These are phyloP conservation scores for Atopsyche davidsoni DNA, from an alignment of 1,140 invertebrate species.

Conservation along the genomic window DNA sequence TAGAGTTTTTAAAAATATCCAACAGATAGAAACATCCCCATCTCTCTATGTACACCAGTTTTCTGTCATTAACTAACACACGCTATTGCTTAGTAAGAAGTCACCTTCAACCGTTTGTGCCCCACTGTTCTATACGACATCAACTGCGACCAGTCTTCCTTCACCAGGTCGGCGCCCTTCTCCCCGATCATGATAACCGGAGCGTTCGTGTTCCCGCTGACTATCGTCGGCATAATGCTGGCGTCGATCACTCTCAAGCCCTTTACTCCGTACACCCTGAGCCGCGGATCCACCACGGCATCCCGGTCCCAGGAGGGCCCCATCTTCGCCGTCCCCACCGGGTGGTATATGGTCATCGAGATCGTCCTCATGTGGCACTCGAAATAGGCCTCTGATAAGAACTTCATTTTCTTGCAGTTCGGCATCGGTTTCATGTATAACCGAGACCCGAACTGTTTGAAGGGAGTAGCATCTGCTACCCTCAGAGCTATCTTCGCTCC, in stretches of 20 bases:
- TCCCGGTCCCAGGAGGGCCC: conserved; percentile 65
- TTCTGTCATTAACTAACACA: no score
- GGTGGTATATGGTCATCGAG: conserved; percentile 83
- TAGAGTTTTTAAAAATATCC: no score
- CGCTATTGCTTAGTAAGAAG: no score
- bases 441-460: conserved; percentile 73
- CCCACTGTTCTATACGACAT: conserved; percentile 9
- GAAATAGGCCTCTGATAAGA: conserved; percentile 73
- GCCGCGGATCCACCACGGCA: conserved; percentile 74
- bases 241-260: conserved; percentile 80
- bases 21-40: no score
- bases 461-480: conserved; percentile 67
- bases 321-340: conserved; percentile 79
- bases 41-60: no score
- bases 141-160: conserved; percentile 58
- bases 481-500: conserved; percentile 70
- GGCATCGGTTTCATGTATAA: conserved; percentile 67
- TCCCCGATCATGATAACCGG: conserved; percentile 83
- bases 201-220: conserved; percentile 77
- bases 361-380: conserved; percentile 80
- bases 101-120: no score
- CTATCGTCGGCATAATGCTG: conserved; percentile 84
- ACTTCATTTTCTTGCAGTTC: conserved; percentile 67
- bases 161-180: conserved; percentile 77
- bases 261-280: conserved; percentile 69